Conservation (phyloP, 2,113 vertebrate species). For the Bos taurus region DNA sequence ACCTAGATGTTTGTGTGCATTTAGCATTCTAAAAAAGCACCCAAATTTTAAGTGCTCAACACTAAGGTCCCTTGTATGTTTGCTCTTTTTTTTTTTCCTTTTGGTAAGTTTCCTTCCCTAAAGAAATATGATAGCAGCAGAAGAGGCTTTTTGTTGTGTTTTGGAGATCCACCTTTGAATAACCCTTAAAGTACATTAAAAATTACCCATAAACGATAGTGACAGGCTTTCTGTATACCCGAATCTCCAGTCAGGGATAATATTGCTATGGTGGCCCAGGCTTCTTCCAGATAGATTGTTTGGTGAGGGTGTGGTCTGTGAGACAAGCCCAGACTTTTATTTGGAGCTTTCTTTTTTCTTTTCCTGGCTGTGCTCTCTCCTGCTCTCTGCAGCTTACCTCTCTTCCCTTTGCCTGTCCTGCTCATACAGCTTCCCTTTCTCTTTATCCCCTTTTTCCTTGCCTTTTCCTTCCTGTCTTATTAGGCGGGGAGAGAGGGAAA, state of each 20-base stretch:
- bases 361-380: background rate
- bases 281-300: background rate
- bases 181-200: background rate
- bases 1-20: background rate
- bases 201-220: background rate
- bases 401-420: background rate
- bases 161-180: background rate
- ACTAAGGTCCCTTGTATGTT: background rate
- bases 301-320: background rate
- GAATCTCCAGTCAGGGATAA: background rate
- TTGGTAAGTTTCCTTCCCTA: background rate
- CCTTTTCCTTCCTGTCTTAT: background rate
- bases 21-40: background rate
- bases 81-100: background rate
- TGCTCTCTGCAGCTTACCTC: background rate
- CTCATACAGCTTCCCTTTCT: fast-evolving
- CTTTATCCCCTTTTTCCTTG: background rate
- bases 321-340: background rate
- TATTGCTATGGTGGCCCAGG: background rate
- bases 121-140: slow-evolving; percentile 10
- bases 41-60: background rate
- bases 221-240: background rate
- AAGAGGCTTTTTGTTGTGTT: background rate
- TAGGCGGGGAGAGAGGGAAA: too few species aligned
- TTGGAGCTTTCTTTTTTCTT: background rate